phyloP scores from a whole-genome alignment of 92 coral and sea anemone species.

The Parazoanthus swiftii region DNA sequence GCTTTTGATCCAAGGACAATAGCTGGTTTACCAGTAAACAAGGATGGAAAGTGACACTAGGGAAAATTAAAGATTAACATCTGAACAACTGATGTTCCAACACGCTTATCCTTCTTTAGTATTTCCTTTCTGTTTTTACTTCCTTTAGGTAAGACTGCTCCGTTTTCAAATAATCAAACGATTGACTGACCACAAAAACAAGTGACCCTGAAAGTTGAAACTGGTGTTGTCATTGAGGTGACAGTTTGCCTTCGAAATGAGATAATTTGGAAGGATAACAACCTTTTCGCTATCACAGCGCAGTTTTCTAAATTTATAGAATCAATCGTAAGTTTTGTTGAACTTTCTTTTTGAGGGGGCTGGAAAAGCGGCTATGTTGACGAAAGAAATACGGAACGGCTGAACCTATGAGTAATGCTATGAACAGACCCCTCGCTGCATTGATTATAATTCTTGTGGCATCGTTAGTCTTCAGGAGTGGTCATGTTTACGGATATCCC shows the following conservation, averaged over 20 bases:
- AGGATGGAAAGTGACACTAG: background rate
- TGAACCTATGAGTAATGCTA: constrained; percentile 22
- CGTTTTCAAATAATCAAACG: constrained; percentile 10
- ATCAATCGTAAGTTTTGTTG: background rate
- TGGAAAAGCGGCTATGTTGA: constrained; percentile 10
- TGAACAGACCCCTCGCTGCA: background rate
- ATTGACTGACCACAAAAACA: constrained; percentile 23
- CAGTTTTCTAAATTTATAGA: background rate
- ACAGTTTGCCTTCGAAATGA: constrained; percentile 26
- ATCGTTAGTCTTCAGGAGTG: background rate
- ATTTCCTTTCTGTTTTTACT: background rate
- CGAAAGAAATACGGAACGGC: background rate
- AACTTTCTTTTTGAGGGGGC: background rate
- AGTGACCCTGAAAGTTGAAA: constrained; percentile 28
- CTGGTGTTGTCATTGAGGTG: constrained; percentile 36
- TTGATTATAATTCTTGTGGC: background rate
- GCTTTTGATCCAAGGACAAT: background rate
- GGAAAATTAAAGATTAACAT: background rate
- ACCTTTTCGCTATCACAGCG: background rate
- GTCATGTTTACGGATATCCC: constrained; percentile 3
- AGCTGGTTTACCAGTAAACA: background rate
- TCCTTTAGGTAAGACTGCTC: background rate
- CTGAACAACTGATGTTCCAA: background rate
- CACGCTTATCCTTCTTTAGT: too few relatives aligned
- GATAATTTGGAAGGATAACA: constrained; percentile 14